These are phyloP conservation scores for Bombus huntii DNA, from an alignment of 1,140 invertebrate genomes.

Conservation along the genomic window DNA sequence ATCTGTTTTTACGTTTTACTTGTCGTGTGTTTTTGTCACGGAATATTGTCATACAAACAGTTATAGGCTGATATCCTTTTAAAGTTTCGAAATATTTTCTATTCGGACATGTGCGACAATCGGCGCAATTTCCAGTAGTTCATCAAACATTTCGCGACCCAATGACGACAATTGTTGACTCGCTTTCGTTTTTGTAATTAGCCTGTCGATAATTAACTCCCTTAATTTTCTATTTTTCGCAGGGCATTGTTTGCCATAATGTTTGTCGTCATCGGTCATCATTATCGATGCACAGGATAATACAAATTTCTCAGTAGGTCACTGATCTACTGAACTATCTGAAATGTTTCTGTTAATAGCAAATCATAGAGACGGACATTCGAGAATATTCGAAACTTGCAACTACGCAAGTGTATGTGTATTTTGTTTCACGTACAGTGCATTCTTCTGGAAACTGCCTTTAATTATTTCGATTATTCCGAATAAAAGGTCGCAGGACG, in stretches of 20 bases:
- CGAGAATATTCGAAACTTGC: too few relatives aligned
- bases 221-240: neutral
- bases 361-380: neutral
- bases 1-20: too few relatives aligned
- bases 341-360: neutral
- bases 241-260: neutral
- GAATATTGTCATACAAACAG: neutral
- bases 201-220: neutral
- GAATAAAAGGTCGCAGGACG: neutral
- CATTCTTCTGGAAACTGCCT: neutral
- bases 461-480: conserved; percentile 18
- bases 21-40: neutral
- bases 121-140: neutral
- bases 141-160: neutral
- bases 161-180: neutral
- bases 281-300: neutral
- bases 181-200: neutral
- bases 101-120: neutral
- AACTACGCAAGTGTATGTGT: too few relatives aligned
- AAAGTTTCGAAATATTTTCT: neutral
- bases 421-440: neutral
- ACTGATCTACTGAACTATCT: neutral
- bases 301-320: neutral
- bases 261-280: neutral
- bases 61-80: neutral